A percentile compares a stretch with the other conserved stretches of the same genome.
Conservation (phyloP, 2,797 vertebrate genomes). For the Alectoris magna region DNA sequence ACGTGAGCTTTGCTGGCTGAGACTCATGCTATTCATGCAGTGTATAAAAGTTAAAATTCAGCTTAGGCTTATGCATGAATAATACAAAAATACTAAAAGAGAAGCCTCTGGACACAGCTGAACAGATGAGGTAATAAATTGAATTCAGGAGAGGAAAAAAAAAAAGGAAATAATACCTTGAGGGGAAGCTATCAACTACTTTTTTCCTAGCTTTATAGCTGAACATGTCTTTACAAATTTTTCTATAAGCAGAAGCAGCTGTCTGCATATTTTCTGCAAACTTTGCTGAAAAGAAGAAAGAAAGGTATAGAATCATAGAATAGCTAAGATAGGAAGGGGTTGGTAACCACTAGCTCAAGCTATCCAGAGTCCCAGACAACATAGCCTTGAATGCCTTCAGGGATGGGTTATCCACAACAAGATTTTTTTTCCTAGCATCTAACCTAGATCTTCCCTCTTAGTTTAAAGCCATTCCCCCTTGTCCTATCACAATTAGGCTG, state of each 20-base stretch:
- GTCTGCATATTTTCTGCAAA: not conserved
- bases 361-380: no score
- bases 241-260: not conserved
- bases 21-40: not conserved
- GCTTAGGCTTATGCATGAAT: not conserved
- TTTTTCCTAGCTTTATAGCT: slow-evolving; percentile 2
- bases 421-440: no score
- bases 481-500: no score
- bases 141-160: not conserved
- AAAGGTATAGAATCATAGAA: not conserved
- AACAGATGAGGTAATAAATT: not conserved
- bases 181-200: not conserved
- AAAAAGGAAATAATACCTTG: not conserved
- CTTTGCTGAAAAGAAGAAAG: not conserved
- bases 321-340: no score
- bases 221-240: not conserved
- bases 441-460: no score
- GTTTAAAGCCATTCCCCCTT: no score
- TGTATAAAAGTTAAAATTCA: slow-evolving; percentile 18
- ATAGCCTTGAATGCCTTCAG: no score
- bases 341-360: no score
- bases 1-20: not conserved
- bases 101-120: not conserved
- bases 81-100: slow-evolving; percentile 14
- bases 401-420: no score